Percentiles rank a stretch among this genome's conserved stretches.
Conservation (phyloP, 2,797 vertebrate genomes). For the Spinus olivaceus region DNA sequence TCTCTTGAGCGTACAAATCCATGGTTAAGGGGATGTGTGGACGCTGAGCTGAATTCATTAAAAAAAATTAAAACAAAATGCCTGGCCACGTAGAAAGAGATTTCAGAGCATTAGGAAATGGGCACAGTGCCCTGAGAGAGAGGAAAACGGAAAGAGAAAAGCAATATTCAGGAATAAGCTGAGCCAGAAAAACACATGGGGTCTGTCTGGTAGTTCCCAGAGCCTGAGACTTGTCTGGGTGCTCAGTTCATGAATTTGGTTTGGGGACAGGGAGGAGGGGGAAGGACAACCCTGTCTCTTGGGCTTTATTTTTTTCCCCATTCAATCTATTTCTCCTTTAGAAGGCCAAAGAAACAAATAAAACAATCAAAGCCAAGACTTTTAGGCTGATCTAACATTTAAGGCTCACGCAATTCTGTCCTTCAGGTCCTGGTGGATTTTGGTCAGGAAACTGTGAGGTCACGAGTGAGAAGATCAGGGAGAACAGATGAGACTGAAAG, state of each 20-base stretch:
- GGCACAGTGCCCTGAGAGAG: conserved; percentile 19
- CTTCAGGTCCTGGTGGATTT: not conserved
- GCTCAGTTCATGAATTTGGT: not conserved
- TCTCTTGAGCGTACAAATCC: conserved; percentile 58
- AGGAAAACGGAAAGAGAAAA: conserved; percentile 2
- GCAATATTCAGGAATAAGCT: not conserved
- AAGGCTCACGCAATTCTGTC: rapidly evolving
- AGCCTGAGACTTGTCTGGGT: not conserved
- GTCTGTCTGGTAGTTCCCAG: not conserved
- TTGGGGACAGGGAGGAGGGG: not conserved
- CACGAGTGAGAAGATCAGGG: not conserved
- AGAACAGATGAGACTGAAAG: not conserved
- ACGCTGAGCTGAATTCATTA: conserved; percentile 52
- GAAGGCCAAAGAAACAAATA: not conserved
- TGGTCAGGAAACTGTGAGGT: not conserved
- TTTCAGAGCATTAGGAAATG: conserved; percentile 26
- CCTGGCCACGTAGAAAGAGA: not conserved
- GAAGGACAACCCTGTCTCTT: not conserved
- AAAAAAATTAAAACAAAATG: conserved; percentile 56
- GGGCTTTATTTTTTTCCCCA: not conserved
- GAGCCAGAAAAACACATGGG: not conserved
- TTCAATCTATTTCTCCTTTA: not conserved
- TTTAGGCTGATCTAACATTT: not conserved
- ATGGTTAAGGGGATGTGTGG: conserved; percentile 28
- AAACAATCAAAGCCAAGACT: not conserved